Evolutionary conservation across 2,113 vertebrate genomes (phyloP).

Genomic region (Pelobates fuscus): DNA sequence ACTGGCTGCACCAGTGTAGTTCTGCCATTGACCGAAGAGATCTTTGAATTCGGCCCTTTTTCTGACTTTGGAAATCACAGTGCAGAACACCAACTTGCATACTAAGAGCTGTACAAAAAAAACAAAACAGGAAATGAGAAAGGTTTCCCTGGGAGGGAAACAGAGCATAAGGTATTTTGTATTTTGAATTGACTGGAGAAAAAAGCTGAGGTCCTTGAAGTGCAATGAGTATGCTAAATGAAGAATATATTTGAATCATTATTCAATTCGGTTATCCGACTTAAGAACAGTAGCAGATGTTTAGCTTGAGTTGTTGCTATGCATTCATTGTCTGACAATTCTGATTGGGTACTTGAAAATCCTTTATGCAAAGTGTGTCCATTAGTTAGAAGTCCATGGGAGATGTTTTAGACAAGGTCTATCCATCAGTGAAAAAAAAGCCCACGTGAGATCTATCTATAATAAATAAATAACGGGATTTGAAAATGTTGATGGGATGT

Average conservation of each 20-base stretch:
- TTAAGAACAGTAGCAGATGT: slow-evolving; percentile 43
- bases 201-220: slow-evolving; percentile 40
- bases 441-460: background rate
- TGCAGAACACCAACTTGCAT: slow-evolving; percentile 54
- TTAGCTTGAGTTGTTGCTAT: slow-evolving; percentile 12
- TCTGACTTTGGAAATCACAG: background rate
- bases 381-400: background rate
- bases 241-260: slow-evolving; percentile 39
- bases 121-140: background rate
- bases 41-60: too few relatives aligned
- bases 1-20: too few relatives aligned
- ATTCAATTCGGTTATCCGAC: slow-evolving; percentile 44
- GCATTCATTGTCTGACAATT: slow-evolving; percentile 33
- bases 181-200: slow-evolving; percentile 43
- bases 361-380: background rate
- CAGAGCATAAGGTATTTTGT: slow-evolving; percentile 45
- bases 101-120: slow-evolving; percentile 50
- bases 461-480: background rate
- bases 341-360: slow-evolving; percentile 11
- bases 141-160: slow-evolving; percentile 29
- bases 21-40: too few relatives aligned
- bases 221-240: slow-evolving; percentile 40
- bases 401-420: background rate
- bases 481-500: background rate
- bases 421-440: background rate